Evolutionary conservation across 2,113 vertebrate species (phyloP).

Genomic region (Eonycteris spelaea): DNA sequence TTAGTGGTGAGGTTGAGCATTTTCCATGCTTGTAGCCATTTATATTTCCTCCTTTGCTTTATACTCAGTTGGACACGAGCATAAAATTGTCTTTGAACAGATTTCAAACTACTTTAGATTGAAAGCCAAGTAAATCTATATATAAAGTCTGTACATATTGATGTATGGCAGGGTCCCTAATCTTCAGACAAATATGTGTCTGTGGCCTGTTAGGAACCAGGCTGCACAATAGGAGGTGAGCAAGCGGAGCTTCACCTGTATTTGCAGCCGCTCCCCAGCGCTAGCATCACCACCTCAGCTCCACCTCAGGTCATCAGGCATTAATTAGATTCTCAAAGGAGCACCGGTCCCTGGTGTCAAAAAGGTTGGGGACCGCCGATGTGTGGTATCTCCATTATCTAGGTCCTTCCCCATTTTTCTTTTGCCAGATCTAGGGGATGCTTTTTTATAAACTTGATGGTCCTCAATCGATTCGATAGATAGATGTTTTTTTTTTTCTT

Average conservation of each 20-base stretch:
- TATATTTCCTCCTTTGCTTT: slow-evolving; percentile 21
- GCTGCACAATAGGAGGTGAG: too few relatives aligned
- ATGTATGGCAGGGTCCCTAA: not conserved
- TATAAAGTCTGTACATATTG: not conserved
- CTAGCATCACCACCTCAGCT: too few relatives aligned
- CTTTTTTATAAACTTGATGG: not conserved
- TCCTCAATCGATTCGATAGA: too few relatives aligned
- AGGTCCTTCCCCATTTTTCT: not conserved
- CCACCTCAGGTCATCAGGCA: too few relatives aligned
- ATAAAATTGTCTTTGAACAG: slow-evolving; percentile 1
- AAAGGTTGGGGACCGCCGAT: not conserved
- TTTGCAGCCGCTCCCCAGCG: too few relatives aligned
- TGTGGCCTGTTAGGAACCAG: too few relatives aligned
- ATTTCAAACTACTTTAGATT: slow-evolving; percentile 16
- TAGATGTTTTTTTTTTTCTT: too few relatives aligned
- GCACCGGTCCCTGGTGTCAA: too few relatives aligned
- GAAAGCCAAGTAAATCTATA: not conserved
- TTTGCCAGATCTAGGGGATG: not conserved
- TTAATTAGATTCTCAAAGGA: too few relatives aligned
- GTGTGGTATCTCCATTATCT: not conserved
- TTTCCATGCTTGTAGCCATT: not conserved
- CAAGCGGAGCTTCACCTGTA: too few relatives aligned
- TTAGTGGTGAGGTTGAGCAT: not conserved
- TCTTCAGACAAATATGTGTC: too few relatives aligned
- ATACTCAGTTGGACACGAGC: not conserved